Base-by-base conservation (phyloP, 64 coral and sea anemone species). In the Platygyra sinensis region DNA sequence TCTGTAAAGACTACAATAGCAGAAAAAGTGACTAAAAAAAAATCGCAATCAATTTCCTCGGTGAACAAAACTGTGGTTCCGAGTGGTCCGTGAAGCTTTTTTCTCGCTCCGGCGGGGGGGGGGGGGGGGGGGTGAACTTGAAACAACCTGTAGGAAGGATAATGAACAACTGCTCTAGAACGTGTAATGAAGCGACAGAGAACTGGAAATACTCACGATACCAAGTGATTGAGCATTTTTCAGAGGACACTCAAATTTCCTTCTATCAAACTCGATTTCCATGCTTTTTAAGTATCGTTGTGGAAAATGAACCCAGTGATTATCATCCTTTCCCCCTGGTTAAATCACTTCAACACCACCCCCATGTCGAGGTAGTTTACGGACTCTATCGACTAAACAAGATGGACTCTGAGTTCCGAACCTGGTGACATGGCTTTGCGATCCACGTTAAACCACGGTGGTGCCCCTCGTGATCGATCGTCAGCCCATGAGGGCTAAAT, bases 1-100 rank as follows among this genome's bases (percentile, higher is more conserved):
- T 93, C 97, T 19, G 97, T 99, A n/a, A 54, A 94, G 97, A 89
- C 96, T 99, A 89, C 97, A n/a, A n/a, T n/a, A n/a, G n/a, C n/a
- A n/a, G n/a, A n/a, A 99, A 28, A 99, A 99, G 60, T 99, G 94
- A n/a, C 80, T n/a, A n/a, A n/a, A n/a, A n/a, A n/a, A n/a, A n/a
- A n/a, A n/a, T 74, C 0, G 65, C 30, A n/a, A 75, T 96, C 94
- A n/a, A 39, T 31, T 91, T 4, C 97, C 97, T 69, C n/a, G 97
- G 97, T 30, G 77, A n/a, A n/a, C n/a, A 49, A 39, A 95, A 79
- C 55, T 78, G 75, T 24, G n/a, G 73, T 87, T 11, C 97, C 97
- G 6, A 96, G 67, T 15, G n/a, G 11, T 65, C 18, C 96, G n/a
- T 8, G 77, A 73, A 5, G 76, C 18, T 39, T 80, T 2, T 8